phyloP scores from a whole-genome alignment of 2,797 vertebrate species.

The Phaenicophaeus curvirostris region DNA sequence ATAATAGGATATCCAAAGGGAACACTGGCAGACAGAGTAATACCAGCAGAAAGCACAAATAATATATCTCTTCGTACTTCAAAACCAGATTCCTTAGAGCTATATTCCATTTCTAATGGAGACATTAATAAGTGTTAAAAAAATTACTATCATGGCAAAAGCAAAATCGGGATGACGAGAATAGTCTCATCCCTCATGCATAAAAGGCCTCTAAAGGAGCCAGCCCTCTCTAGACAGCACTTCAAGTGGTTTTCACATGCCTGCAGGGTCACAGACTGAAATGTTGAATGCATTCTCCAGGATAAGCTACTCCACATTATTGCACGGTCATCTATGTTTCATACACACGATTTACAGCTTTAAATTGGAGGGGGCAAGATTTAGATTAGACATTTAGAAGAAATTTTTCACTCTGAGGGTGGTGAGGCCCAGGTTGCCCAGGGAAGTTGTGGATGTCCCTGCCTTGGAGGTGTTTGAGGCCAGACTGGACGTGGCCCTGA shows the following conservation, averaged over 20 bases:
- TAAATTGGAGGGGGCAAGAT: no score
- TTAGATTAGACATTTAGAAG: no score
- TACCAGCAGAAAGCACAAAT: neutral
- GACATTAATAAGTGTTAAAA: neutral
- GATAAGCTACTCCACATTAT: rapidly evolving
- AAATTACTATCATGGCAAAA: neutral
- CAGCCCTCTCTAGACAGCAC: neutral
- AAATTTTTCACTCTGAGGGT: no score
- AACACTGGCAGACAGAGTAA: neutral
- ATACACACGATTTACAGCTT: no score
- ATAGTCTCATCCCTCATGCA: neutral
- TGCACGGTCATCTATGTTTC: rapidly evolving
- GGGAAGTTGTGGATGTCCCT: no score
- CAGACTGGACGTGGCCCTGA: no score
- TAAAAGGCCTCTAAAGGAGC: neutral
- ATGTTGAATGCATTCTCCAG: rapidly evolving
- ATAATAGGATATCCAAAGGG: neutral
- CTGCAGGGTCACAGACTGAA: neutral
- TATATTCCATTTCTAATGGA: neutral
- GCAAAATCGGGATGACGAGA: neutral
- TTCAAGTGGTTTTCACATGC: neutral
- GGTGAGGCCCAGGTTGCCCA: no score
- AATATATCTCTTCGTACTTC: neutral
- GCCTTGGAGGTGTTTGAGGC: no score
- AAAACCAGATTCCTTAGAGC: neutral